Conservation (phyloP, 2,888 invertebrate species). For the Gastracanthus pulcherrimus region DNA sequence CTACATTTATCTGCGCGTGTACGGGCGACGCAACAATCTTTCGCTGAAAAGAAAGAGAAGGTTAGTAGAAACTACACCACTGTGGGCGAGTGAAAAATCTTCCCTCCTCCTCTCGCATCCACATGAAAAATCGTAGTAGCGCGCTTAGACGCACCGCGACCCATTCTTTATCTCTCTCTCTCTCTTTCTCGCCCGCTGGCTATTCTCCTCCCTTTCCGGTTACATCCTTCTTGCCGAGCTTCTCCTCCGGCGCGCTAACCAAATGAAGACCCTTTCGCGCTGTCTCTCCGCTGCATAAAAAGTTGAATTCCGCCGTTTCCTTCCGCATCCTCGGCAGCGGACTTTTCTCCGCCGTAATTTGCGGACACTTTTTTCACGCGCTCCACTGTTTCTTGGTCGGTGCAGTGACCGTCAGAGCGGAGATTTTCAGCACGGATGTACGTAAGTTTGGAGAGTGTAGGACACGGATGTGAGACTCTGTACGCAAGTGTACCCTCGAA, state of each 20-base stretch:
- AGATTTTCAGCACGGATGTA: too few relatives aligned
- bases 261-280: constrained; percentile 11
- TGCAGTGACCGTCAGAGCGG: too few relatives aligned
- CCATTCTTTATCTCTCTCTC: too few relatives aligned
- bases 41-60: not conserved
- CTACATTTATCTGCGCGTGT: too few relatives aligned
- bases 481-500: too few relatives aligned
- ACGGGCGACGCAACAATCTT: not conserved
- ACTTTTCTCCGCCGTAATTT: too few relatives aligned
- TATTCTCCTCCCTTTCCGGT: not conserved
- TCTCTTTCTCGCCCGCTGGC: not conserved
- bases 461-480: too few relatives aligned
- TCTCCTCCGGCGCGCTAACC: too few relatives aligned
- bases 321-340: not conserved
- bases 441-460: too few relatives aligned
- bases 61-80: not conserved
- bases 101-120: not conserved
- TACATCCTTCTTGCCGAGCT: not conserved
- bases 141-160: too few relatives aligned
- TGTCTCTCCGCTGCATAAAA: not conserved
- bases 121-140: not conserved
- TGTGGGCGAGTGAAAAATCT: constrained; percentile 25
- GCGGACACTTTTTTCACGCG: too few relatives aligned
- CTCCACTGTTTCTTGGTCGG: too few relatives aligned
- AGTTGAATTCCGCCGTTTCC: not conserved